Evolutionary conservation across 2,113 vertebrate genomes (phyloP), one percentile per base, ranked within the genome.

Genomic region (Gadus macrocephalus): DNA sequence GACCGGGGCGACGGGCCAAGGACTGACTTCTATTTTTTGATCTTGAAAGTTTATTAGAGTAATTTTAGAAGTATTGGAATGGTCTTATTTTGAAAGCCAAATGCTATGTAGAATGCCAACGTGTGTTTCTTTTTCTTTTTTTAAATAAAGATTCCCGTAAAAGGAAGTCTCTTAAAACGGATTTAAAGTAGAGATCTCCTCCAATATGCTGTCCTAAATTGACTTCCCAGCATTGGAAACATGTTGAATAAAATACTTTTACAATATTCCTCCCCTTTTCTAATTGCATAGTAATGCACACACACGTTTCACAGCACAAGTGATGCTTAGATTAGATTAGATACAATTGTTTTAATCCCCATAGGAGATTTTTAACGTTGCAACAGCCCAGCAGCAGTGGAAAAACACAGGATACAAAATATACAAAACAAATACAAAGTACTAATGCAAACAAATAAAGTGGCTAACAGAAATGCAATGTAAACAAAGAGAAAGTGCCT

Each of bases 231-330:
- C 80, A 83, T 89, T 86, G 82, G 55, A 77, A 85, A 84, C 86
- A 85, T 81, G 78, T 87, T 81, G 86, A 92, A 92, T 91, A 91
- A 92, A 91, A 85, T 71, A 87, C 79, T 91, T 91, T 92, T 91
- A 88, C 85, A 88, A 71, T 85, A 89, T 64, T 53, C 53, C 49
- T 79, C 60, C 55, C 77, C 85, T 49, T 14, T 49, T 35, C 31
- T 35, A 35, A 35, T 35, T 35, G 4, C 31, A 35, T 35, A 35
- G 31, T 3, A 35, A 35, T 35, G 31, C 6, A 35, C 6, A 35
- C 6, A 35, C 31, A 35, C 31, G 6, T 35, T 35, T 35, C 31
- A 35, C 31, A 35, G 31, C 31, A 35, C 6, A 35, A 5, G 31
- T 35, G 31, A 35, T 35, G 31, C 31, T 35, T 35, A 2, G 25